Evolutionary conservation across 2,888 invertebrate species (phyloP).

Genomic region (Mantis religiosa): DNA sequence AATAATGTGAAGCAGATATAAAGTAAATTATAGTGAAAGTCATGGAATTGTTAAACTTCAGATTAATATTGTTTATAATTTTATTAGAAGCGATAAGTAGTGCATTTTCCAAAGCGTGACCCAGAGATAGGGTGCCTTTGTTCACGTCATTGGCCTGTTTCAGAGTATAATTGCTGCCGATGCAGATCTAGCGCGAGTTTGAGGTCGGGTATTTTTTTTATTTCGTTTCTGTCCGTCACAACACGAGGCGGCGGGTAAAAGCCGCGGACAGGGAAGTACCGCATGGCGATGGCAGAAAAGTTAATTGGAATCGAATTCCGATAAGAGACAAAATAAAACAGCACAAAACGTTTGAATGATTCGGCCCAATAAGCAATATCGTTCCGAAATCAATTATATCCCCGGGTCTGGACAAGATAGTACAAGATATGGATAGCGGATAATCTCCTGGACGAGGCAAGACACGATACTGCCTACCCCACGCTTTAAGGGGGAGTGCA

Average conservation of each 20-base stretch:
- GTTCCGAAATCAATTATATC: background rate
- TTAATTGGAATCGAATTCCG: constrained; percentile 11
- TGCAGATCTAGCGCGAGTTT: background rate
- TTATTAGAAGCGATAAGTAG: too few relatives aligned
- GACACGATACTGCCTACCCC: too few relatives aligned
- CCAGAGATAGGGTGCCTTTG: too few relatives aligned
- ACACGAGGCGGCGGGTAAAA: background rate
- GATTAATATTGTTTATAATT: too few relatives aligned
- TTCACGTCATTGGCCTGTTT: background rate
- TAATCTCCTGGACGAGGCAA: too few relatives aligned
- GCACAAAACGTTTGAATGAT: background rate
- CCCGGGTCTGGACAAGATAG: too few relatives aligned
- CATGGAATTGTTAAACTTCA: too few relatives aligned
- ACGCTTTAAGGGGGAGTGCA: too few relatives aligned
- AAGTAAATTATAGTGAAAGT: too few relatives aligned
- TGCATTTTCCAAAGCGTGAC: too few relatives aligned
- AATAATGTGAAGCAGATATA: too few relatives aligned
- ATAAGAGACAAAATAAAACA: background rate
- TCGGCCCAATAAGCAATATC: background rate
- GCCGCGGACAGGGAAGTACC: background rate
- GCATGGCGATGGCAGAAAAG: constrained; percentile 6
- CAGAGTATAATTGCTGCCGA: background rate
- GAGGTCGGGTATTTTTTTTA: background rate
- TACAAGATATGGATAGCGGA: too few relatives aligned
- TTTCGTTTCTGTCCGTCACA: background rate